Percentiles rank a stretch among this genome's conserved stretches.
Conservation (phyloP, 2,113 vertebrate genomes). For the Poeciliopsis turrubarensis region DNA sequence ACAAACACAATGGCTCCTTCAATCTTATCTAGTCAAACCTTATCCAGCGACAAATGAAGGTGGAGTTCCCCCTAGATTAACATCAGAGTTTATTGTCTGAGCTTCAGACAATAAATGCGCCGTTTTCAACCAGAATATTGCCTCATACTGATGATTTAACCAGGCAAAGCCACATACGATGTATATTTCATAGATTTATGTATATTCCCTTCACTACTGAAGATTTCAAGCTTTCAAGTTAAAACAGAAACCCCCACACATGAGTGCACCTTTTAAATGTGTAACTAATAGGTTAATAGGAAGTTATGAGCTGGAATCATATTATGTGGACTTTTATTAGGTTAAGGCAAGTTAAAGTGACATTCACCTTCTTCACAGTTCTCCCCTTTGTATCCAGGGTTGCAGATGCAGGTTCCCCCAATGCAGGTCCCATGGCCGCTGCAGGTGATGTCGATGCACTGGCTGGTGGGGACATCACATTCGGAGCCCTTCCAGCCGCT, state of each 20-base stretch:
- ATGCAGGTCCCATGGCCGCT: conserved; percentile 94
- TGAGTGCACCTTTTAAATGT: conserved; percentile 35
- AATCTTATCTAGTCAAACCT: conserved; percentile 78
- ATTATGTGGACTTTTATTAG: conserved; percentile 10
- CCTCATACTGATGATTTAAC: conserved; percentile 41
- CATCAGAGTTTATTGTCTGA: conserved; percentile 65
- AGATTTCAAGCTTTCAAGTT: conserved; percentile 31
- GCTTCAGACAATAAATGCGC: conserved; percentile 60
- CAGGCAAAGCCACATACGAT: conserved; percentile 33
- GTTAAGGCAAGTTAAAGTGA: conserved; percentile 11
- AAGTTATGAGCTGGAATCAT: conserved; percentile 7
- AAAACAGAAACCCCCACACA: conserved; percentile 24
- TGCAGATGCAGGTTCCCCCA: conserved; percentile 97
- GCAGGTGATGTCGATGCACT: conserved; percentile 95
- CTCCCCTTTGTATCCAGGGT: conserved; percentile 96
- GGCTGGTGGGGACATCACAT: conserved; percentile 94
- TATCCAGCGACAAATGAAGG: conserved; percentile 55
- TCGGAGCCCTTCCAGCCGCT: conserved; percentile 98
- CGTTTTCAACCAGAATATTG: conserved; percentile 53
- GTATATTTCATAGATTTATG: conserved; percentile 36
- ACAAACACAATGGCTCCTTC: conserved; percentile 82
- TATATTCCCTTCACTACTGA: conserved; percentile 16
- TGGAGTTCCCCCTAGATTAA: conserved; percentile 71
- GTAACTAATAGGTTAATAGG: conserved; percentile 11
- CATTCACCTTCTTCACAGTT: conserved; percentile 95